These are phyloP conservation scores for Diphyllodes magnificus DNA, from an alignment of 2,113 vertebrate species.

Conservation along the genomic window DNA sequence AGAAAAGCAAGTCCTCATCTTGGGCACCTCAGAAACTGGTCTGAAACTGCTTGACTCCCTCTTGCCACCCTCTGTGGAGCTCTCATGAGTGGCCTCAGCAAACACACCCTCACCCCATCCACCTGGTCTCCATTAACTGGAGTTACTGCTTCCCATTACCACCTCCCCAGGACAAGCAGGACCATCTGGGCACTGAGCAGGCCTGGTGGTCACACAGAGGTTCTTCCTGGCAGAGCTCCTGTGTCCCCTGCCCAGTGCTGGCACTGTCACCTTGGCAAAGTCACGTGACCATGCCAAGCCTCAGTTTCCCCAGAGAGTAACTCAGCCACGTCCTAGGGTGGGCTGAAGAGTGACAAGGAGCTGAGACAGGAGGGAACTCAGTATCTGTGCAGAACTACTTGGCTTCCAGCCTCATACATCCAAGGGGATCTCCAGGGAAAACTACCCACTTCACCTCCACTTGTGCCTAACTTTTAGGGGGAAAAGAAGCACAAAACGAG, in stretches of 20 bases:
- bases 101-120: background rate
- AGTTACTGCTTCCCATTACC: background rate
- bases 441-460: background rate
- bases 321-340: background rate
- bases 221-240: background rate
- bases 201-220: background rate
- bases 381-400: background rate
- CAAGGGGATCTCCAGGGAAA: background rate
- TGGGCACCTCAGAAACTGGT: background rate
- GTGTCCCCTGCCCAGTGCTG: fast-evolving
- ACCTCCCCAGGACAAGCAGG: background rate
- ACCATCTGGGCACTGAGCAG: background rate
- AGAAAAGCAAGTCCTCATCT: background rate
- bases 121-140: background rate
- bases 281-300: background rate
- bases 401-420: background rate
- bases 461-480: background rate
- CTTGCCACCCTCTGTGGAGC: background rate
- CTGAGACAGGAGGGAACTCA: background rate
- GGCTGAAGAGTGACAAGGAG: background rate
- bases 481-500: background rate
- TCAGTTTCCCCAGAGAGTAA: background rate
- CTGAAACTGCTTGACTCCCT: background rate
- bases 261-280: background rate
- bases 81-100: background rate